phyloP scores from a whole-genome alignment of 35 echinoderm and acorn worm genomes.

The Nesometra sesokonis region DNA sequence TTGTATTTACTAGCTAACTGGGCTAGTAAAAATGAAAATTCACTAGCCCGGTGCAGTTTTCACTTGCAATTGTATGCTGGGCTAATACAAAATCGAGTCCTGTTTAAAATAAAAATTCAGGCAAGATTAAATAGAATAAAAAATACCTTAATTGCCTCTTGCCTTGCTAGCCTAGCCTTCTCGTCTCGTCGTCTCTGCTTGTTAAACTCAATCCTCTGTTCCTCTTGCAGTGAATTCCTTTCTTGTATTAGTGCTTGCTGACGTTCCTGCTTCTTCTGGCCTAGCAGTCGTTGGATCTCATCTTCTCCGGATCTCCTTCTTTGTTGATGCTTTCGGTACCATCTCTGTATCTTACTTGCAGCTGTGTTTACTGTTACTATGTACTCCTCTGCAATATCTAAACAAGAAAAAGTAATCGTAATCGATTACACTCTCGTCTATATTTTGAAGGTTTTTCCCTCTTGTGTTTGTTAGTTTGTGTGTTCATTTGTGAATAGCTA shows the following conservation, averaged over 20 bases:
- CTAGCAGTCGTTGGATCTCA: constrained; percentile 72
- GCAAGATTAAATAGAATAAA: background rate
- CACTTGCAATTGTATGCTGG: background rate
- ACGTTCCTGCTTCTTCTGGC: constrained; percentile 64
- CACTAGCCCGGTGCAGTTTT: too few species aligned
- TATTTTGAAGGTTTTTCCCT: too few species aligned
- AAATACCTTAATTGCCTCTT: constrained; percentile 79
- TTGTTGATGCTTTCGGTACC: constrained; percentile 25
- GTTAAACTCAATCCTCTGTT: constrained; percentile 33
- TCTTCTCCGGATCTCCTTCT: constrained; percentile 55
- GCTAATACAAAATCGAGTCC: too few species aligned
- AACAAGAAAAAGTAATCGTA: too few species aligned
- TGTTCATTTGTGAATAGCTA: too few species aligned
- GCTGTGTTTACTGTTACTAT: constrained; percentile 71
- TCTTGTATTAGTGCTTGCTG: constrained; percentile 52
- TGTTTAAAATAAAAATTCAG: background rate
- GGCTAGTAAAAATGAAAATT: too few species aligned
- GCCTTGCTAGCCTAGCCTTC: constrained; percentile 68
- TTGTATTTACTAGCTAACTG: too few species aligned
- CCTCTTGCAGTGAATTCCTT: constrained; percentile 20
- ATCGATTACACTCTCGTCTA: too few species aligned
- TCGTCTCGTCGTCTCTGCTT: constrained; percentile 63
- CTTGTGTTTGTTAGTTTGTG: too few species aligned
- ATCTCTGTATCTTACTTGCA: constrained; percentile 74
- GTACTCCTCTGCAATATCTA: constrained; percentile 69